Conservation (phyloP, 2,888 invertebrate genomes). For the Orthosia gothica region DNA sequence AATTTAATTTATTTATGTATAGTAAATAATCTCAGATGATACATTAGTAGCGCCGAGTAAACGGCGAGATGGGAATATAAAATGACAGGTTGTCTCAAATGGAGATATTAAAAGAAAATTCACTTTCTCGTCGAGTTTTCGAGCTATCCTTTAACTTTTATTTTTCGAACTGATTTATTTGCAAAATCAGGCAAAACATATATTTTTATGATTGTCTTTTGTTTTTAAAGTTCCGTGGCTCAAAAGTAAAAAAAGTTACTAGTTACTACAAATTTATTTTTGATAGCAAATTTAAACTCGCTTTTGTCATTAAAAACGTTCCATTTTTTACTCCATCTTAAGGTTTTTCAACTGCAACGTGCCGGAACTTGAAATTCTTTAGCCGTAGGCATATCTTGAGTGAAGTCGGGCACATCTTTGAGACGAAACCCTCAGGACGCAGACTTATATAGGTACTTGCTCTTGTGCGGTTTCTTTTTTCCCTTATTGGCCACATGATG, state of each 20-base stretch:
- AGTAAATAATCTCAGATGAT: slow-evolving; percentile 3
- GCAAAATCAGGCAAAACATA: not conserved
- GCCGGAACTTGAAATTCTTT: not conserved
- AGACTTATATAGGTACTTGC: not conserved
- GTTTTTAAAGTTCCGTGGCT: not conserved
- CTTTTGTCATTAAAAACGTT: too few relatives aligned
- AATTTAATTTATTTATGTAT: slow-evolving; percentile 1
- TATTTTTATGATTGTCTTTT: not conserved
- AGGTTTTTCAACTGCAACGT: not conserved
- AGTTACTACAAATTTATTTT: too few relatives aligned
- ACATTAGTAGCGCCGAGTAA: too few relatives aligned
- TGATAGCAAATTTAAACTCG: too few relatives aligned
- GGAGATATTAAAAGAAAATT: not conserved
- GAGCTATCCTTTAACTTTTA: not conserved
- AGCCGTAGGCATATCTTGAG: not conserved
- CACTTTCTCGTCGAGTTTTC: not conserved
- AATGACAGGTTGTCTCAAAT: not conserved
- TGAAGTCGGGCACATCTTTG: not conserved
- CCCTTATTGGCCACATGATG: not conserved
- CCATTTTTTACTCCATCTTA: too few relatives aligned
- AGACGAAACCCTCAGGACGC: not conserved
- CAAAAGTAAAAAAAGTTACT: not conserved
- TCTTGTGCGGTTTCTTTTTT: not conserved
- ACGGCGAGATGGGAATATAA: not conserved
- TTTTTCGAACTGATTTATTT: not conserved